phyloP scores from a whole-genome alignment of 2,797 vertebrate species.

The Catharus ustulatus region DNA sequence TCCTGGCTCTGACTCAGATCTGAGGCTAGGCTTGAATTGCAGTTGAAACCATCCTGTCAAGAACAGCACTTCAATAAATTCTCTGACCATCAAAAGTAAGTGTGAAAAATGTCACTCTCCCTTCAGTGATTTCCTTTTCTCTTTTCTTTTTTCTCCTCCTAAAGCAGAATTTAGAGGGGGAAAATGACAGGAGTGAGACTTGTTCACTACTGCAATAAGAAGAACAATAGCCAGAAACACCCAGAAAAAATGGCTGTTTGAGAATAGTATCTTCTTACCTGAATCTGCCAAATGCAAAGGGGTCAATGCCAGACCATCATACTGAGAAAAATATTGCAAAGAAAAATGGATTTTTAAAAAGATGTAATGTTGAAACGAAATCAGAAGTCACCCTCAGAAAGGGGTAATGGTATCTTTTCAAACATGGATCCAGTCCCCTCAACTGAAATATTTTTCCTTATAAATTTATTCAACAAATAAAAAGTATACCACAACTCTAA shows the following conservation, averaged over 20 bases:
- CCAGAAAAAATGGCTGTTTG: slow-evolving; percentile 34
- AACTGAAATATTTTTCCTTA: neutral
- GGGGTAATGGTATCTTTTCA: neutral
- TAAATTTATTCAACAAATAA: neutral
- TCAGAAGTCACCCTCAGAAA: neutral
- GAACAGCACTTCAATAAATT: slow-evolving; percentile 51
- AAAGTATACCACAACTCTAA: neutral
- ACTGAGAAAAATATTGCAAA: neutral
- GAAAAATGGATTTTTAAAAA: neutral
- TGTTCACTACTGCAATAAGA: slow-evolving; percentile 27
- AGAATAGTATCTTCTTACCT: neutral
- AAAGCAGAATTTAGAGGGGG: neutral
- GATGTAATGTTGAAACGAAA: neutral
- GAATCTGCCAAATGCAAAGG: neutral
- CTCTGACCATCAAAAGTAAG: slow-evolving; percentile 35
- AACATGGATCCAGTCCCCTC: neutral
- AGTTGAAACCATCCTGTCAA: slow-evolving; percentile 47
- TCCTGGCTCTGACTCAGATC: neutral
- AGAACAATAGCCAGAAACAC: slow-evolving; percentile 23
- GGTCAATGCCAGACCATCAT: neutral
- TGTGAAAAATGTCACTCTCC: slow-evolving; percentile 44
- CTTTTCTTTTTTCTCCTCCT: neutral
- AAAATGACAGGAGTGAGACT: slow-evolving; percentile 32
- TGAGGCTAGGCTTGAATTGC: neutral
- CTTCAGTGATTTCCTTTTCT: slow-evolving; percentile 36